Conservation (phyloP, 1,140 invertebrate species). For the Eubasilissa regina region DNA sequence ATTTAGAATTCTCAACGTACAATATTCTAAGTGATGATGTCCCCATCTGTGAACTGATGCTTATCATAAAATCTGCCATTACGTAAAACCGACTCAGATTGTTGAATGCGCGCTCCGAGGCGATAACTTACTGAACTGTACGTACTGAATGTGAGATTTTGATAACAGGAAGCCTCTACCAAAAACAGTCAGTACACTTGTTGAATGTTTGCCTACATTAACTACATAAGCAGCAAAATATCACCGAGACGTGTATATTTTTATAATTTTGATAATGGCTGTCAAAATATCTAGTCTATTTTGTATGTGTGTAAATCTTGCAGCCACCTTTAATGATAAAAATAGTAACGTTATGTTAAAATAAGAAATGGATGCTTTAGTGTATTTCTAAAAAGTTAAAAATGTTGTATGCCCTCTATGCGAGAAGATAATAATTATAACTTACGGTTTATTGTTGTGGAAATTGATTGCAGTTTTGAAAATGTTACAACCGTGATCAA, state of each 20-base stretch:
- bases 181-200: constrained; percentile 33
- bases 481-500: background rate
- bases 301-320: constrained; percentile 56
- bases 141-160: background rate
- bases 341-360: constrained; percentile 18
- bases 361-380: constrained; percentile 28
- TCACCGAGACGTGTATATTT: constrained; percentile 59
- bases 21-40: too few relatives aligned
- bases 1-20: too few relatives aligned
- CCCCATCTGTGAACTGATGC: too few relatives aligned
- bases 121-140: too few relatives aligned
- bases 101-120: too few relatives aligned
- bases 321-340: constrained; percentile 50
- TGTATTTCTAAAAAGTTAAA: constrained; percentile 18
- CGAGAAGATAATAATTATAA: background rate
- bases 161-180: constrained; percentile 55
- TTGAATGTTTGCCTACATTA: constrained; percentile 43
- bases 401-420: constrained; percentile 11
- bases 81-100: too few relatives aligned
- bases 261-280: constrained; percentile 61
- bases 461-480: constrained; percentile 5
- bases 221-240: constrained; percentile 52
- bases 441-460: background rate
- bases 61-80: too few relatives aligned
- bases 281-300: constrained; percentile 61